A percentile compares a stretch with the other conserved stretches of the same genome.
Conservation (phyloP, 1,140 invertebrate genomes). For the Apis dorsata region DNA sequence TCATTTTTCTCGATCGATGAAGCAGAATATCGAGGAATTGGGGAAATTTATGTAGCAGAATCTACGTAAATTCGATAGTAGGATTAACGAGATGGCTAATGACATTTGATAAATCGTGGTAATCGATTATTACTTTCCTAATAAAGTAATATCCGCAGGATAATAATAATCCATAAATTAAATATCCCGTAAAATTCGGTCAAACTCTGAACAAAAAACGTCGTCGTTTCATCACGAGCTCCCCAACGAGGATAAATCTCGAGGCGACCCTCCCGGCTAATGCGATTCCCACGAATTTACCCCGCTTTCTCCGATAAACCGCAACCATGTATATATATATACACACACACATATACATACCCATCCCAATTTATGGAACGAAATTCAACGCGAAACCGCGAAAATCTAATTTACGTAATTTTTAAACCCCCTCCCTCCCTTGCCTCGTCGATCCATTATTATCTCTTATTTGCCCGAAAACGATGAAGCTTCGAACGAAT, state of each 20-base stretch:
- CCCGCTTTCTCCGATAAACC: not conserved
- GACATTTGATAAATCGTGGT: not conserved
- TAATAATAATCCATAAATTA: not conserved
- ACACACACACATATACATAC: no score
- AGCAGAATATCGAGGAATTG: no score
- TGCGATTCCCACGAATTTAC: not conserved
- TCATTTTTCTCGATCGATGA: no score
- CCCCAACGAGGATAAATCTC: constrained; percentile 1
- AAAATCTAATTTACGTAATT: not conserved
- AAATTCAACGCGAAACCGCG: not conserved
- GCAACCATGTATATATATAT: no score
- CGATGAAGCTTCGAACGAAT: not conserved
- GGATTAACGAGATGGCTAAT: no score
- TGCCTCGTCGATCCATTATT: not conserved
- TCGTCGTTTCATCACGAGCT: not conserved
- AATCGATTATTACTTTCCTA: not conserved
- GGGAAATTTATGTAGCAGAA: no score
- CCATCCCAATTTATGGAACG: not conserved
- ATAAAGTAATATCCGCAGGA: not conserved
- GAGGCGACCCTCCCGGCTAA: no score
- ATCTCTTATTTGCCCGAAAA: not conserved
- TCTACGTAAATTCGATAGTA: no score
- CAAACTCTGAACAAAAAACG: not conserved
- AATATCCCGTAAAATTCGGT: not conserved
- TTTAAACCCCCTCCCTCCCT: not conserved